Evolutionary conservation across 1,140 invertebrate genomes (phyloP), one percentile per base, ranked within the genome.

Genomic region (Drosophila mayri): DNA sequence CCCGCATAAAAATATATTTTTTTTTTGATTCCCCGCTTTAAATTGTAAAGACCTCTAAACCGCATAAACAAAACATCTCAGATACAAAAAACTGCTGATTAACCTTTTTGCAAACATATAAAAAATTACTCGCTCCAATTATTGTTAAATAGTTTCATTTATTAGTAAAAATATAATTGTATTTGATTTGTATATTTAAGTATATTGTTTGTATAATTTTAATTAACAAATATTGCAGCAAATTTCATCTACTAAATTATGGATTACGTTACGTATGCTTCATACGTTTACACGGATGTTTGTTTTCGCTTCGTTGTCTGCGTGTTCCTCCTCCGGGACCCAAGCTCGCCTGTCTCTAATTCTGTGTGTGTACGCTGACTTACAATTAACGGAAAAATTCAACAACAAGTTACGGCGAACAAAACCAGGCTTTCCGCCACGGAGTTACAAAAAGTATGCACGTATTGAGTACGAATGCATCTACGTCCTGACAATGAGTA

Each of bases 161-260:
- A 84, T 84, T 88, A 73, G 57, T 90, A 84, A 90, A 88, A 87
- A 86, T 87, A 82, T 87, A 82, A 73, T 72, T 83, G 60, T 49
- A 43, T 77, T 87, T 81, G 86, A 79, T 90, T 90, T 84, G 76
- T 66, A 88, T 88, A 90, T 61, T 82, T 85, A 54, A 83, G 65
- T 62, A 79, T 64, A 79, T 75, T 74, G 83, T 63, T 81, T 90
- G 81, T 90, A 90, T 79, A 90, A 79, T 90, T 90, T 81, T 81
- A 84, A 84, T 90, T 90, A 90, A 90, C 78, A 90, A 87, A 90
- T 90, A 90, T 90, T 90, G 85, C 85, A 90, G 85, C 77, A 90
- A 90, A 85, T 90, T 85, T 90, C 78, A 85, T 81, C 85, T 88
- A 88, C 67, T 88, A 90, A 85, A 66, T 86, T 90, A 90, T 81